Evolutionary conservation across 2,888 invertebrate species (phyloP).

Genomic region (Drosophila robusta): DNA sequence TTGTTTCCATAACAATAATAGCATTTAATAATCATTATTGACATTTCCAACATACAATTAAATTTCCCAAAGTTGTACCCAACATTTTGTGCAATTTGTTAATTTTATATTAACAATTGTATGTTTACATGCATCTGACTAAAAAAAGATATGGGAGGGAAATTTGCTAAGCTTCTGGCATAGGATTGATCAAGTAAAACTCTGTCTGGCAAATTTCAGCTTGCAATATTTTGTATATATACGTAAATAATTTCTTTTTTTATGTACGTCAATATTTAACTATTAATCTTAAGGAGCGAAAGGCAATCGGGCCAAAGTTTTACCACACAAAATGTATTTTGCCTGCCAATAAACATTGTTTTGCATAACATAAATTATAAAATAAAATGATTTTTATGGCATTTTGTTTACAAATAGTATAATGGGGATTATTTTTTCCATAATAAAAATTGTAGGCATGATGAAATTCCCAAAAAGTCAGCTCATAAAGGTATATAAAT

Average conservation of each 20-base stretch:
- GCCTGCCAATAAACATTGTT: conserved; percentile 18
- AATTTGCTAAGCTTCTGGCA: conserved; percentile 34
- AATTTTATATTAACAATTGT: conserved; percentile 25
- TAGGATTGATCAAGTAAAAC: conserved; percentile 15
- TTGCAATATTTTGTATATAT: conserved; percentile 16
- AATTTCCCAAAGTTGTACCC: conserved; percentile 25
- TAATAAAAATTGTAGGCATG: conserved; percentile 18
- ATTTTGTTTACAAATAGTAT: conserved; percentile 4
- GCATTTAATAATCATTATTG: conserved; percentile 66
- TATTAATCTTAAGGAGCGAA: conserved; percentile 30
- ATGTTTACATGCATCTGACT: conserved; percentile 10
- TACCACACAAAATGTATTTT: conserved; percentile 24
- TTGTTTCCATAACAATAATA: conserved; percentile 69
- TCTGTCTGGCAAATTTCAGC: conserved; percentile 17
- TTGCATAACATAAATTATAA: conserved; percentile 15
- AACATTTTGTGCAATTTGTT: conserved; percentile 20
- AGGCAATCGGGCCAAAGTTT: conserved; percentile 44
- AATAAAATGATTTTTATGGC: conserved; percentile 2
- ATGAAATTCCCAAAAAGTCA: conserved; percentile 23
- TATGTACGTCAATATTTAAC: conserved; percentile 7
- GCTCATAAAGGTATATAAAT: conserved; percentile 50
- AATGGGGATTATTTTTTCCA: neutral
- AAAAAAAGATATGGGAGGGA: neutral
- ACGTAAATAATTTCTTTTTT: neutral
- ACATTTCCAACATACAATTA: conserved; percentile 39